Base-by-base conservation (phyloP, 2,888 invertebrate species). In the Dynastes maya region DNA sequence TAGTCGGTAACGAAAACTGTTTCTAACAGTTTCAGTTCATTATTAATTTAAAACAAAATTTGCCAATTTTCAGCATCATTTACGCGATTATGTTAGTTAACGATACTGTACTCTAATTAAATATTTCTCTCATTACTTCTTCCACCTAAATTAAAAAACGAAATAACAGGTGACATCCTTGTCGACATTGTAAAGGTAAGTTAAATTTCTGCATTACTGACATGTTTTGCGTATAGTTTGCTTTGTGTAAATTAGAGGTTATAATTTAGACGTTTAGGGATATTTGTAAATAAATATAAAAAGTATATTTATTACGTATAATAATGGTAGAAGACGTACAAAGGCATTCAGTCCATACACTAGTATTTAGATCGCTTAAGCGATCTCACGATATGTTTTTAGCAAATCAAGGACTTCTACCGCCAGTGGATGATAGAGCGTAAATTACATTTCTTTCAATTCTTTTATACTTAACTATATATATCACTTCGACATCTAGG, bases 331-430 rank as follows among this genome's bases (percentile, higher is more conserved):
- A 95, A 89, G 96, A 97, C 85, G 98, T 98, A 9, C 98, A 98
- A 87, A 94, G 97, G 85, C 98, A 98, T 89, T 98, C 98, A 4
- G 98, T 98, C 0, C 98, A 98, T 88, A 98, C 98, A 0, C 90
- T 98, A 81, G 98, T 99, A 81, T 99, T 99, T 88, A 93, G 99
- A 83, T 99, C 98, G 6, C 89, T 99, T 82, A 99, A 99, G 89
- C 91, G 99, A 86, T 97, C 98, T 0, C 98, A 99, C 88, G 99
- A 99, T 89, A 96, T 98, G 95, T 99, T 99, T 88, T 90, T 98
- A 67, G 93, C 96, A 13, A 97, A 98, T 88, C 97, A 98, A 87
- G 95, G 95, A 32, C 90, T 93, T 80, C 89, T 97, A 76, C 97
- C 98, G 3, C 93, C 95, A 72, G 91, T 94, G 61, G 97, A 98